Evolutionary conservation across 2,113 vertebrate species (phyloP).

Genomic region (Oryzias celebensis): DNA sequence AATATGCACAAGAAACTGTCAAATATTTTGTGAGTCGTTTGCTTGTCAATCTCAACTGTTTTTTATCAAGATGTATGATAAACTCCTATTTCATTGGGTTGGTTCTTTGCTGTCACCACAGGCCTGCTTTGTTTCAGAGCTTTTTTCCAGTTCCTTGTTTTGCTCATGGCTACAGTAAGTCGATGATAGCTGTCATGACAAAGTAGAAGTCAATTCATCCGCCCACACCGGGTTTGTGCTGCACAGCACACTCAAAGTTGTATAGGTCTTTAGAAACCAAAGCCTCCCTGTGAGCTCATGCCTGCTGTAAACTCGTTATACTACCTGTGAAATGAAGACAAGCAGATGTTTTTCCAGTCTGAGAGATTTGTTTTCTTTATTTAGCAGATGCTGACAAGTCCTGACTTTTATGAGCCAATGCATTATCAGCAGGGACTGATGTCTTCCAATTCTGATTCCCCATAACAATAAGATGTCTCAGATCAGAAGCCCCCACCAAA

Average conservation of each 20-base stretch:
- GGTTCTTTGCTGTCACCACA: not conserved
- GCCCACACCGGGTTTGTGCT: not conserved
- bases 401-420: slow-evolving; percentile 15
- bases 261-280: slow-evolving; percentile 17
- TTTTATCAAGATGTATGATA: no score
- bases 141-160: slow-evolving; percentile 13
- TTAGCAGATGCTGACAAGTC: slow-evolving; percentile 1
- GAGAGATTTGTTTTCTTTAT: not conserved
- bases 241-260: slow-evolving; percentile 4
- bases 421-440: slow-evolving; percentile 1
- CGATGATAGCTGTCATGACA: slow-evolving; percentile 32
- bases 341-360: no score
- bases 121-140: slow-evolving; percentile 3
- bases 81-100: not conserved
- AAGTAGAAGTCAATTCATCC: slow-evolving; percentile 14
- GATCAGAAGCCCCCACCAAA: slow-evolving; percentile 9
- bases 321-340: no score
- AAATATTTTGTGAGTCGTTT: no score
- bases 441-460: slow-evolving; percentile 3
- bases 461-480: slow-evolving; percentile 11
- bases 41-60: no score
- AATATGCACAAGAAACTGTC: no score
- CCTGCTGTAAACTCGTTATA: no score
- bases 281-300: not conserved
- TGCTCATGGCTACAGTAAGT: not conserved